Evolutionary conservation across 2,797 vertebrate species (phyloP), one percentile per base, ranked within the genome.

Genomic region (Balearica regulorum): DNA sequence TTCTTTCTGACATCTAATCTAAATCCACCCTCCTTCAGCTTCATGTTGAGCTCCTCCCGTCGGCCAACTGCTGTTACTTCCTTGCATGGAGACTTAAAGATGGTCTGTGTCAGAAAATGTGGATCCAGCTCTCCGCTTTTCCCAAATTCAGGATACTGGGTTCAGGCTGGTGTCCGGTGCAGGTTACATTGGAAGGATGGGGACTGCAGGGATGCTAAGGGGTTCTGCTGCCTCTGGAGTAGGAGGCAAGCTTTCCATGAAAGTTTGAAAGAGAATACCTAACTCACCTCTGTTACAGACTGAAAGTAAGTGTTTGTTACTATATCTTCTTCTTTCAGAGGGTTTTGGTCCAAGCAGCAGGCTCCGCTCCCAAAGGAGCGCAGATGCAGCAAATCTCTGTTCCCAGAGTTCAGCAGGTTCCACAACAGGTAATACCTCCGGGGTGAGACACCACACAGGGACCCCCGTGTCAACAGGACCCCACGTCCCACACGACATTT

Each of bases 311-410:
- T 28, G 7, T 48, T 9, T 80, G 15, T 71, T 64, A 31, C 54
- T 85, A 1, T 95, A 0, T 80, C 73, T 96, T 93, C 44, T 94
- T 72, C 57, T 98, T 98, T 39, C 98, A 99, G 99, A 99, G 99
- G 97, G 99, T 99, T 97, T 98, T 99, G 98, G 99, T 99, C 97
- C 99, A 99, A 96, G 98, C 99, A 89, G 98, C 98, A 51, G 98
- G 99, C 97, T 98, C 99, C 4, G 96, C 99, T 97, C 99, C 99
- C 98, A 99, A 99, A 98, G 99, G 98, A 96, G 98, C 98, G 55
- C 98, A 98, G 97, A 99, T 99, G 98, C 99, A 99, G 98, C 98
- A 99, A 25, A 97, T 99, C 95, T 98, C 99, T 83, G 98, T 99
- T 83, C 98, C 99, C 97, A 98, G 99, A 97, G 98, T 98, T 41